These are phyloP conservation scores for Ericerus pela DNA, from an alignment of 1,140 invertebrate species.

Conservation along the genomic window DNA sequence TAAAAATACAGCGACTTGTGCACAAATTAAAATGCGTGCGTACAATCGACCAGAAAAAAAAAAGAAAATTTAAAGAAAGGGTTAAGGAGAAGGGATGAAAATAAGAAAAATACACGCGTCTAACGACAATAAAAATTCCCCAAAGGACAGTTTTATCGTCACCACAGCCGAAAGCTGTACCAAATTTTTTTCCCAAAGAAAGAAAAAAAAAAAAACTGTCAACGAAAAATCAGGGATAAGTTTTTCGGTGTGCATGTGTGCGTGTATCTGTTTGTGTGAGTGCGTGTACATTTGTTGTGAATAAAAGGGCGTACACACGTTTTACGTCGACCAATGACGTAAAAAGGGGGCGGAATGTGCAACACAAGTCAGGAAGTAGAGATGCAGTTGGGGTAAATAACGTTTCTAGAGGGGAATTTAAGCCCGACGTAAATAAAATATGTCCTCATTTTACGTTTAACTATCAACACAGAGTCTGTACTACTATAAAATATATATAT, in stretches of 20 bases:
- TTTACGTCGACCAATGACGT: slow-evolving; percentile 1
- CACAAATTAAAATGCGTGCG: no score
- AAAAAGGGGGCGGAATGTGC: not conserved
- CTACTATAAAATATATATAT: not conserved
- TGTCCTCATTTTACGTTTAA: slow-evolving; percentile 8
- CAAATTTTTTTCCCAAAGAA: no score
- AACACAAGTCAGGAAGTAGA: not conserved
- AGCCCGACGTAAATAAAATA: slow-evolving; percentile 7
- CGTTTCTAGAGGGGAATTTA: not conserved
- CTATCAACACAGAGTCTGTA: not conserved
- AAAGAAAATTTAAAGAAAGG: no score
- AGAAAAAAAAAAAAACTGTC: no score
- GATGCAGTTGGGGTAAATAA: not conserved
- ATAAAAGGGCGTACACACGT: slow-evolving; percentile 9
- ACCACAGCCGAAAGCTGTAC: not conserved
- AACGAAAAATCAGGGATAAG: no score
- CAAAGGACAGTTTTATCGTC: not conserved
- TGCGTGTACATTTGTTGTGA: no score
- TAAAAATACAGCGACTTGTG: no score
- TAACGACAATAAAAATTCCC: not conserved
- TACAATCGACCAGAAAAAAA: no score
- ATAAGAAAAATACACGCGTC: no score
- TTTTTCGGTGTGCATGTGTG: no score
- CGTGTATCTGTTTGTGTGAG: no score
- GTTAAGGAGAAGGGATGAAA: no score